phyloP scores from a whole-genome alignment of 2,113 vertebrate genomes.

The Paedocypris sp. region DNA sequence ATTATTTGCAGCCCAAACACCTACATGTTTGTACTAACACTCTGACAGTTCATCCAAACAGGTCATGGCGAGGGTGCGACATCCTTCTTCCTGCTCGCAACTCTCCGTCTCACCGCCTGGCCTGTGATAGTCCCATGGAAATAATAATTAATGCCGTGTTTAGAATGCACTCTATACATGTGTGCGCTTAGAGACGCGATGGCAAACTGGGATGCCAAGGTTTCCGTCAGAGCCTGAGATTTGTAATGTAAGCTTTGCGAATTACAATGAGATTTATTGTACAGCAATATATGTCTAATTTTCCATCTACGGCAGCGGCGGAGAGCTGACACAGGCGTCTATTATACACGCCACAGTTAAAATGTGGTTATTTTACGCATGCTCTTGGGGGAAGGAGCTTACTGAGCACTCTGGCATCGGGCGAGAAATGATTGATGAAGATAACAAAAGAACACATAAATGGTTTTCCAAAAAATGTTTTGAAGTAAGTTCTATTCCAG shows the following conservation, averaged over 20 bases:
- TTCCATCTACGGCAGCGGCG: constrained; percentile 62
- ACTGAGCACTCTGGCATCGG: constrained; percentile 47
- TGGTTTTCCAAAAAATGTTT: constrained; percentile 46
- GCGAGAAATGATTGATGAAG: constrained; percentile 51
- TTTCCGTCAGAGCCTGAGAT: constrained; percentile 50
- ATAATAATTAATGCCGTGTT: constrained; percentile 58
- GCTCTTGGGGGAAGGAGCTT: constrained; percentile 50
- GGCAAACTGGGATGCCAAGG: constrained; percentile 38
- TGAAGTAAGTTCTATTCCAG: constrained; percentile 33
- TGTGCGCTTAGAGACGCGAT: constrained; percentile 40
- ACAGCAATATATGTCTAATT: constrained; percentile 62
- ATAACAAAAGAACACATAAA: constrained; percentile 47
- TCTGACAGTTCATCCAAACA: constrained; percentile 86
- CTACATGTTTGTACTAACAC: constrained; percentile 87
- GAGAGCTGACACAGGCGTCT: constrained; percentile 57
- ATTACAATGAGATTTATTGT: constrained; percentile 72
- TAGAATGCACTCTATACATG: constrained; percentile 59
- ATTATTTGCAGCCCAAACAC: constrained; percentile 85
- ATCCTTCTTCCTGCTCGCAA: constrained; percentile 67
- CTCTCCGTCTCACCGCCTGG: too few relatives aligned
- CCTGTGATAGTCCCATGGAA: constrained; percentile 45
- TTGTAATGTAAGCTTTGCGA: constrained; percentile 58
- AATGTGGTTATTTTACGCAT: constrained; percentile 50
- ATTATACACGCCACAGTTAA: constrained; percentile 57
- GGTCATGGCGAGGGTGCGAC: constrained; percentile 80